Evolutionary conservation across 64 coral and sea anemone genomes (phyloP).

Genomic region (Pachyseris speciosa): DNA sequence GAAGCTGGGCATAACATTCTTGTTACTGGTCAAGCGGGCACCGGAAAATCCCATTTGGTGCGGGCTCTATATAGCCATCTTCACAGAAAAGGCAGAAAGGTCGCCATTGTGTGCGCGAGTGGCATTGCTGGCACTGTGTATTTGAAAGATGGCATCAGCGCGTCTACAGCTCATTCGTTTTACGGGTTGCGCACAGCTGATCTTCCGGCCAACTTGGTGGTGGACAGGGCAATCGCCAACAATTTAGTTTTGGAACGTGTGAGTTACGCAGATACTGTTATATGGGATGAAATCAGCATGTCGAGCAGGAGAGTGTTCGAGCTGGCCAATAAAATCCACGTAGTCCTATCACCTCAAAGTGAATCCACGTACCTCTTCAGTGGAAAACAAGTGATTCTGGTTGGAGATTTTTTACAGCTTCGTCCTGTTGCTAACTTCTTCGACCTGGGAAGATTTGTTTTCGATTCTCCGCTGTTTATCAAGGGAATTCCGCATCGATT

Average conservation of each 20-base stretch:
- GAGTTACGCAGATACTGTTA: slow-evolving; percentile 13
- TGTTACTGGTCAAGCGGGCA: slow-evolving; percentile 33
- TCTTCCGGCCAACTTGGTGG: slow-evolving; percentile 26
- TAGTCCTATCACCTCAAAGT: neutral
- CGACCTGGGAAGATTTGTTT: neutral
- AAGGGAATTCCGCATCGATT: slow-evolving; percentile 26
- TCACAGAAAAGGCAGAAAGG: neutral
- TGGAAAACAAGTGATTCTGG: slow-evolving; percentile 24
- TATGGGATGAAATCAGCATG: slow-evolving; percentile 64
- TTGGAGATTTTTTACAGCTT: neutral
- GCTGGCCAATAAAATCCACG: neutral
- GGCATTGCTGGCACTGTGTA: slow-evolving; percentile 38
- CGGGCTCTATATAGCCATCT: neutral
- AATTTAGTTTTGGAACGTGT: slow-evolving; percentile 35
- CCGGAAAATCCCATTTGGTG: slow-evolving; percentile 44
- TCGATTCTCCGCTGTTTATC: slow-evolving; percentile 5
- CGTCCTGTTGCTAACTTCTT: neutral
- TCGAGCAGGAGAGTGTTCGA: slow-evolving; percentile 33
- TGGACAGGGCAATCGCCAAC: neutral
- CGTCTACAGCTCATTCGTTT: slow-evolving; percentile 34
- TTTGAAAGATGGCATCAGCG: neutral
- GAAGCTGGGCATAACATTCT: slow-evolving; percentile 19
- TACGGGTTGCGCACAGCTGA: slow-evolving; percentile 23
- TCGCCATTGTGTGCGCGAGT: slow-evolving; percentile 38
- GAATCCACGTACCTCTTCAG: neutral